phyloP scores from a whole-genome alignment of 2,888 invertebrate species.

The Tanypteryx hageni region DNA sequence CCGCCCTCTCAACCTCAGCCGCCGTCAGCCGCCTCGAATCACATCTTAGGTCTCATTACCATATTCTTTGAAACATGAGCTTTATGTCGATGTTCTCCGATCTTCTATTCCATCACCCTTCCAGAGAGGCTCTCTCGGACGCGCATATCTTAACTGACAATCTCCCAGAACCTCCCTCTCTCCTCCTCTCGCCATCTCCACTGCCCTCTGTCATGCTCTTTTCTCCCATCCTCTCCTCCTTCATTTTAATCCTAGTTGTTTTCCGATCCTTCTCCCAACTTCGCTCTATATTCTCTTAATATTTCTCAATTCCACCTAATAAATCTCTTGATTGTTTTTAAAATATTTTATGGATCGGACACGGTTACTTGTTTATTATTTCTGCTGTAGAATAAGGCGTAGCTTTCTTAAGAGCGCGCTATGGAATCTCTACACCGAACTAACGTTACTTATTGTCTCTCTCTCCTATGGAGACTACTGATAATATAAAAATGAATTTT shows the following conservation, averaged over 20 bases:
- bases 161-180: no score
- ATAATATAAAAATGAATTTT: no score
- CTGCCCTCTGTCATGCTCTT: background rate
- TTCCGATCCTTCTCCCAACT: background rate
- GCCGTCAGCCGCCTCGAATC: background rate
- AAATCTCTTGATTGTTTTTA: no score
- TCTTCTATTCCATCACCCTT: background rate
- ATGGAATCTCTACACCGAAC: no score
- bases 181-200: background rate
- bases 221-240: background rate
- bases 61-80: constrained; percentile 35
- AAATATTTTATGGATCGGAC: no score
- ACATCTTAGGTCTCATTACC: background rate
- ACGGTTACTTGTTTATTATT: no score
- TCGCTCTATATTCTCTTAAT: background rate
- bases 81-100: background rate
- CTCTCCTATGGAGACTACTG: no score
- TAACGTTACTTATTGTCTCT: no score
- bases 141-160: background rate
- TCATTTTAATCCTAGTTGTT: background rate
- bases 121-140: background rate
- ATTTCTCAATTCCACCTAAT: background rate
- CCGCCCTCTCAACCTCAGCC: no score
- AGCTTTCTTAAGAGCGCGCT: no score
- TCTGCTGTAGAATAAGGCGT: no score